A percentile compares a stretch with the other conserved stretches of the same genome.
Conservation (phyloP, 1,140 invertebrate species). For the Stenopsyche tienmushanensis region DNA sequence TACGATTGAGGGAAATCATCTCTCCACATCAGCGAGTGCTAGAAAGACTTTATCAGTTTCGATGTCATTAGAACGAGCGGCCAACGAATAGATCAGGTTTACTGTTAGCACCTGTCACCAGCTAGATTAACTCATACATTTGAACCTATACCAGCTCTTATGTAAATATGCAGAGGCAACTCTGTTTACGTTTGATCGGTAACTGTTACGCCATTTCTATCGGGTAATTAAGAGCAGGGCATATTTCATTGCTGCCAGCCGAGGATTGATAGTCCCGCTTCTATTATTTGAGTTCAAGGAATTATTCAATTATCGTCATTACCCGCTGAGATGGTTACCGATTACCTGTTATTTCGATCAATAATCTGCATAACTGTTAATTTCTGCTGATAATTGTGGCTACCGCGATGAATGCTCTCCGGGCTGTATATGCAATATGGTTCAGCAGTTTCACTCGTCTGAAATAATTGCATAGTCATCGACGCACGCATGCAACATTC, state of each 20-base stretch:
- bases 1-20: no score
- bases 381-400: background rate
- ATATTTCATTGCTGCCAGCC: background rate
- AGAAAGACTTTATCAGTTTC: background rate
- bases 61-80: background rate
- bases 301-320: background rate
- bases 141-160: background rate
- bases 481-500: background rate
- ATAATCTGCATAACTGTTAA: background rate
- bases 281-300: background rate
- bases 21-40: background rate
- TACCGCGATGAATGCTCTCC: background rate
- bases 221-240: background rate
- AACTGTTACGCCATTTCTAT: background rate
- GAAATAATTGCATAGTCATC: background rate
- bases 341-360: background rate
- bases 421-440: no score
- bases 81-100: slow-evolving; percentile 5
- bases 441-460: background rate
- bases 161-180: background rate
- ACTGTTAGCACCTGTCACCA: slow-evolving; percentile 13
- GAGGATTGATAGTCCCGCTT: background rate
- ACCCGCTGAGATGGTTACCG: no score
- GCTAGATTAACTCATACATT: background rate
- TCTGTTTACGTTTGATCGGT: no score